Conservation (phyloP, 2,113 vertebrate genomes). For the Tylochromis polylepis region DNA sequence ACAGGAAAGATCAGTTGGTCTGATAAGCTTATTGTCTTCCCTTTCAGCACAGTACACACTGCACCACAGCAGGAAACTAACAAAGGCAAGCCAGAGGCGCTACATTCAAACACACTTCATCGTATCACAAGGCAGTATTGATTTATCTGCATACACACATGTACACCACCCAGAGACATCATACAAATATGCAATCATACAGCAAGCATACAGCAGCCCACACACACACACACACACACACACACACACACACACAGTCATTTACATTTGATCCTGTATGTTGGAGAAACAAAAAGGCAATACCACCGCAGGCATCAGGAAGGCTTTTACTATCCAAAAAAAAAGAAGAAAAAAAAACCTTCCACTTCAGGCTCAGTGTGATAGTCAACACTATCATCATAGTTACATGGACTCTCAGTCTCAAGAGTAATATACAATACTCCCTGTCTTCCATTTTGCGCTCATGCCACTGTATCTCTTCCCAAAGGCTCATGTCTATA, state of each 20-base stretch:
- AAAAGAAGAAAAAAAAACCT: rapidly evolving
- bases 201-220: not conserved
- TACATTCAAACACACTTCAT: conserved; percentile 2
- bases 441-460: not conserved
- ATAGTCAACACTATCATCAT: not conserved
- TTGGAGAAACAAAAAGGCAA: not conserved
- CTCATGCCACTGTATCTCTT: not conserved
- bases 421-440: not conserved
- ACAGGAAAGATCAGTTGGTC: conserved; percentile 28
- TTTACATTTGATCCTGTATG: not conserved
- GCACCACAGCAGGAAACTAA: conserved; percentile 3
- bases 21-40: conserved; percentile 32
- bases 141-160: conserved; percentile 17
- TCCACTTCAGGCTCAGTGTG: not conserved
- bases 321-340: not conserved
- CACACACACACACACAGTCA: not conserved
- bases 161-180: not conserved
- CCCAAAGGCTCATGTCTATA: not conserved
- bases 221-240: not conserved
- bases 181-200: not conserved
- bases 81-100: conserved; percentile 23
- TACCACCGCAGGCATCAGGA: not conserved
- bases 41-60: not conserved
- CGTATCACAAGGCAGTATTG: conserved; percentile 22
- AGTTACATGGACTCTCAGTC: not conserved